Conservation (phyloP, 2,888 invertebrate genomes). For the Rugalucina vietnamica region DNA sequence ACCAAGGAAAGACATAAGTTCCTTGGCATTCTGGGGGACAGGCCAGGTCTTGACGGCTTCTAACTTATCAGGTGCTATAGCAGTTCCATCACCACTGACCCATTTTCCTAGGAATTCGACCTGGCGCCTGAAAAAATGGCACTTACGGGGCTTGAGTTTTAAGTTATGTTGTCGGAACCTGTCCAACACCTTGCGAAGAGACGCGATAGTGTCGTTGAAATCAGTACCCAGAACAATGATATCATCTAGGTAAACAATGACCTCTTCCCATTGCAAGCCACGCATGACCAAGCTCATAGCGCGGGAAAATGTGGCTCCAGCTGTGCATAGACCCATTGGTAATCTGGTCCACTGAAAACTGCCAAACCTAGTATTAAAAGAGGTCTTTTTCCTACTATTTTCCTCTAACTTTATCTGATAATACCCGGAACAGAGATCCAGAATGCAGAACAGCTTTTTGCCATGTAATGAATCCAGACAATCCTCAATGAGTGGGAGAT, state of each 20-base stretch:
- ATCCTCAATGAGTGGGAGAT: too few relatives aligned
- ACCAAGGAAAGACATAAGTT: constrained; percentile 48
- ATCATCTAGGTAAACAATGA: constrained; percentile 49
- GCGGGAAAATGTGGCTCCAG: constrained; percentile 52
- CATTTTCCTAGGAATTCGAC: constrained; percentile 48
- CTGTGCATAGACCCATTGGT: constrained; percentile 52
- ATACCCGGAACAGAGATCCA: constrained; percentile 11
- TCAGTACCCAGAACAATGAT: constrained; percentile 30
- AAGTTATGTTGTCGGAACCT: constrained; percentile 24
- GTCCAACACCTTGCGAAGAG: constrained; percentile 5
- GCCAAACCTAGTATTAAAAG: constrained; percentile 50
- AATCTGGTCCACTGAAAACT: constrained; percentile 46
- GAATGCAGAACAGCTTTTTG: too few relatives aligned
- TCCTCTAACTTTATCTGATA: constrained; percentile 20
- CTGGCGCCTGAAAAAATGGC: constrained; percentile 37
- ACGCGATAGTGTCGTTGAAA: not conserved
- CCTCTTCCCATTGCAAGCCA: constrained; percentile 39
- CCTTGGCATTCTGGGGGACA: constrained; percentile 4
- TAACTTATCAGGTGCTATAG: constrained; percentile 11
- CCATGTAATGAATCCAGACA: too few relatives aligned
- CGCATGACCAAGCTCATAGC: constrained; percentile 35
- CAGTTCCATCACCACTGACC: constrained; percentile 24
- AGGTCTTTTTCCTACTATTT: constrained; percentile 42
- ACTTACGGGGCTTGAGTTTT: constrained; percentile 35
- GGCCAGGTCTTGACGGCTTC: constrained; percentile 20